These are phyloP conservation scores for Patella ulyssiponensis DNA, from an alignment of 2,888 invertebrate species.

Conservation along the genomic window DNA sequence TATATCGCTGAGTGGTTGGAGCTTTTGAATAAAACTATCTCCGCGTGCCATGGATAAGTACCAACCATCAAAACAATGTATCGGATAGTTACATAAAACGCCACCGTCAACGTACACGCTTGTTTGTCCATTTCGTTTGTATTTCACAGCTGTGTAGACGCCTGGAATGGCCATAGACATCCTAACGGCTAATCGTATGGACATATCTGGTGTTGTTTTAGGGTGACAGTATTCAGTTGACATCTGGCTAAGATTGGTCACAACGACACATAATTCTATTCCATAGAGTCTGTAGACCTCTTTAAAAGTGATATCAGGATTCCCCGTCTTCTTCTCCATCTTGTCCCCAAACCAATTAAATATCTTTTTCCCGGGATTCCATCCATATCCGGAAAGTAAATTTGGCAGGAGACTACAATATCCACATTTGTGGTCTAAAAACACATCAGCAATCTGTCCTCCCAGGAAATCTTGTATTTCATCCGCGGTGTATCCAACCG, in stretches of 20 bases:
- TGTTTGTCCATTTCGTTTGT: conserved; percentile 36
- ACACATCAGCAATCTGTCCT: conserved; percentile 52
- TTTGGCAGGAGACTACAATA: conserved; percentile 60
- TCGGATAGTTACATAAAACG: conserved; percentile 59
- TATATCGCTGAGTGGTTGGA: conserved; percentile 42
- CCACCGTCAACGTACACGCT: conserved; percentile 60
- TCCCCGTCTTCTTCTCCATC: conserved; percentile 48
- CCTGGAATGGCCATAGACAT: conserved; percentile 54
- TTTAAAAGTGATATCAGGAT: conserved; percentile 41
- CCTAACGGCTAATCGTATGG: conserved; percentile 42
- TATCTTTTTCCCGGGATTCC: conserved; percentile 62
- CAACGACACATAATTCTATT: no score
- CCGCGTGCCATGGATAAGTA: conserved; percentile 52
- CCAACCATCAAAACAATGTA: conserved; percentile 64
- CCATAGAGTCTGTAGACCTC: no score
- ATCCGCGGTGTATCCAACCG: conserved; percentile 58
- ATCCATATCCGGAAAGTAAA: conserved; percentile 56
- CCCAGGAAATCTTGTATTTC: conserved; percentile 57
- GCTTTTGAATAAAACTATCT: conserved; percentile 47
- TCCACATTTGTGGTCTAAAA: conserved; percentile 54
- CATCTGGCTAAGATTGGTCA: no score
- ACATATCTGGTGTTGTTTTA: conserved; percentile 22
- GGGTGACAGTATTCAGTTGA: no score
- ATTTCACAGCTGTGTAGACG: conserved; percentile 35
- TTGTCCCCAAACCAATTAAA: conserved; percentile 62